These are phyloP conservation scores for Drosophila leonis DNA, from an alignment of 2,888 invertebrate genomes.

Conservation along the genomic window DNA sequence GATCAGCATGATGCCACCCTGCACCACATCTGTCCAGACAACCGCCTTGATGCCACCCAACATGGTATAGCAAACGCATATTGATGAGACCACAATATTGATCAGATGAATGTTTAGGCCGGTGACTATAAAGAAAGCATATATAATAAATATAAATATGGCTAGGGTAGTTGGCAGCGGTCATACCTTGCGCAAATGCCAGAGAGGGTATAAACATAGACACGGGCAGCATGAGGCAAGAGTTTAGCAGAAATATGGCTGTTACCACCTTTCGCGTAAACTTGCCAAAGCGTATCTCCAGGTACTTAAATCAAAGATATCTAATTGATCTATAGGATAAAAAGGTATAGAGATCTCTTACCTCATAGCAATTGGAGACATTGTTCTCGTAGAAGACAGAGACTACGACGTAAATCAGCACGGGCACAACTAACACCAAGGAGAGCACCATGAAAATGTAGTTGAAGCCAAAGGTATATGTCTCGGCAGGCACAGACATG, in stretches of 20 bases:
- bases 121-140: slow-evolving; percentile 85
- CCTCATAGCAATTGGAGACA: slow-evolving; percentile 86
- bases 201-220: slow-evolving; percentile 83
- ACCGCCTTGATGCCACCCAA: slow-evolving; percentile 87
- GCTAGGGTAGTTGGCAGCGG: background rate
- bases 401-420: slow-evolving; percentile 84
- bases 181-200: slow-evolving; percentile 83
- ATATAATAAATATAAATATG: background rate
- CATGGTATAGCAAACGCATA: slow-evolving; percentile 87
- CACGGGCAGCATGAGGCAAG: slow-evolving; percentile 81
- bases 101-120: slow-evolving; percentile 87
- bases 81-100: slow-evolving; percentile 86
- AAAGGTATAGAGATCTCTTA: slow-evolving; percentile 44
- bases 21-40: slow-evolving; percentile 87
- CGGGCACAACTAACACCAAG: slow-evolving; percentile 83
- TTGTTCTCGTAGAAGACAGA: slow-evolving; percentile 86
- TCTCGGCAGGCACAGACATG: slow-evolving; percentile 87
- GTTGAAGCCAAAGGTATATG: slow-evolving; percentile 86
- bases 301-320: slow-evolving; percentile 70
- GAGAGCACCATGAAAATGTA: slow-evolving; percentile 84
- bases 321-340: background rate
- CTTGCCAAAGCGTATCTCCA: slow-evolving; percentile 83
- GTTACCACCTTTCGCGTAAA: slow-evolving; percentile 81
- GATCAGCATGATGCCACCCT: slow-evolving; percentile 85
- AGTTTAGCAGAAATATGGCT: slow-evolving; percentile 75